phyloP scores from a whole-genome alignment of 2,888 invertebrate genomes.

The Acleris emargana region DNA sequence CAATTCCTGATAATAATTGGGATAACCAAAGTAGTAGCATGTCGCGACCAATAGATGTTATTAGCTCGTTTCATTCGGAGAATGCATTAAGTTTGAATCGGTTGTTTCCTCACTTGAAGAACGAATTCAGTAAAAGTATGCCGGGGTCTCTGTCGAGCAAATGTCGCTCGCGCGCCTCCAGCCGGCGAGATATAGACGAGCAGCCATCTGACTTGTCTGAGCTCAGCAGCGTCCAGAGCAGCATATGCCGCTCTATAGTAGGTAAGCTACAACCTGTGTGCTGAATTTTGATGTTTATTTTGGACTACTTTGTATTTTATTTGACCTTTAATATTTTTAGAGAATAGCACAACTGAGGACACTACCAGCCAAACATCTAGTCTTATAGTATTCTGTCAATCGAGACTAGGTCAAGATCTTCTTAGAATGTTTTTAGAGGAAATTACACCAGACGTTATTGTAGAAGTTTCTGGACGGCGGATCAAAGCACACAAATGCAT shows the following conservation, averaged over 20 bases:
- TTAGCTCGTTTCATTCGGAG: conserved; percentile 82
- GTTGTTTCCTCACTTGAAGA: conserved; percentile 85
- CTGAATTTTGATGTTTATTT: no score
- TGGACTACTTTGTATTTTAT: no score
- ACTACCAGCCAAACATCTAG: conserved; percentile 66
- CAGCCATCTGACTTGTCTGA: conserved; percentile 80
- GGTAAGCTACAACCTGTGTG: conserved; percentile 53
- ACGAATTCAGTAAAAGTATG: conserved; percentile 75
- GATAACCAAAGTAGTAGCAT: conserved; percentile 81
- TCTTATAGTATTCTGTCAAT: conserved; percentile 73
- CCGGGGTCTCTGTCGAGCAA: conserved; percentile 67
- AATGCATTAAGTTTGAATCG: conserved; percentile 84
- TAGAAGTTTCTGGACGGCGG: conserved; percentile 91
- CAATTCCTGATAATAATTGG: conserved; percentile 88
- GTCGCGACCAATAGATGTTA: conserved; percentile 85
- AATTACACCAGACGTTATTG: conserved; percentile 93
- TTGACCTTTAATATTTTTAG: conserved; percentile 47
- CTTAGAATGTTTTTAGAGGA: conserved; percentile 96
- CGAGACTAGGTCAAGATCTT: conserved; percentile 92
- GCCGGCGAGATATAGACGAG: conserved; percentile 71
- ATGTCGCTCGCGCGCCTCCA: conserved; percentile 57
- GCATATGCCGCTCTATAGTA: conserved; percentile 82
- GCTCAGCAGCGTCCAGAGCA: conserved; percentile 82
- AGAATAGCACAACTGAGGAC: conserved; percentile 70
- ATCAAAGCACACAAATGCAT: conserved; percentile 97